Percentiles rank a stretch among this genome's conserved stretches.
phyloP scores from a whole-genome alignment of 1,140 invertebrate genomes.

The Drosophila sulfurigaster region DNA sequence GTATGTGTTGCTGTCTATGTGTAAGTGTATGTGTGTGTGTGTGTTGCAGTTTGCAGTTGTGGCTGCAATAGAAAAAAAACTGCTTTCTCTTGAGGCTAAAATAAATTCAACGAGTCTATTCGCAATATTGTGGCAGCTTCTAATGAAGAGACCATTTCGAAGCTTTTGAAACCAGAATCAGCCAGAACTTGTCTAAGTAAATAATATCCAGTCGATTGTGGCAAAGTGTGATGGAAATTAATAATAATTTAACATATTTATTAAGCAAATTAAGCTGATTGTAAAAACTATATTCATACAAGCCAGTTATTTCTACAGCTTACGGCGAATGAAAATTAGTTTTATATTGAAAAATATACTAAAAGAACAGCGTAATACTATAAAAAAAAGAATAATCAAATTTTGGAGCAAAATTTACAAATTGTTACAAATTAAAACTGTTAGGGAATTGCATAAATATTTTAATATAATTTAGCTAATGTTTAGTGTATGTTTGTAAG shows the following conservation, averaged over 20 bases:
- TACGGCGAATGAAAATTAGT: too few relatives aligned
- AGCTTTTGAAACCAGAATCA: slow-evolving; percentile 25
- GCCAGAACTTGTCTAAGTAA: slow-evolving; percentile 38
- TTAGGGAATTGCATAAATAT: too few relatives aligned
- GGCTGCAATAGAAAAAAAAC: slow-evolving; percentile 71
- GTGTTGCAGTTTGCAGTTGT: slow-evolving; percentile 52
- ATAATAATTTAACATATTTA: slow-evolving; percentile 6
- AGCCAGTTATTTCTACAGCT: background rate
- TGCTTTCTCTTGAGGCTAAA: slow-evolving; percentile 81
- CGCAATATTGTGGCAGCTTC: slow-evolving; percentile 63
- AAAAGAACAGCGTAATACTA: background rate
- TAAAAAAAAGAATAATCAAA: background rate
- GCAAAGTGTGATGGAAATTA: slow-evolving; percentile 23
- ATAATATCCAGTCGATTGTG: background rate
- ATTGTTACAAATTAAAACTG: too few relatives aligned
- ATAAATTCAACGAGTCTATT: slow-evolving; percentile 72
- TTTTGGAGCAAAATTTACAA: too few relatives aligned
- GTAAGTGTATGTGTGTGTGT: slow-evolving; percentile 38
- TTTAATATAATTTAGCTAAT: too few relatives aligned
- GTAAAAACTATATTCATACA: background rate
- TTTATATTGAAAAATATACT: too few relatives aligned
- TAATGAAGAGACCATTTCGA: slow-evolving; percentile 44
- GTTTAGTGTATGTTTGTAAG: too few relatives aligned
- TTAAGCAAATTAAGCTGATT: background rate
- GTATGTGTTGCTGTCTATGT: slow-evolving; percentile 27